Base-by-base conservation (phyloP, 2,888 invertebrate genomes). In the Apotomis turbidana region DNA sequence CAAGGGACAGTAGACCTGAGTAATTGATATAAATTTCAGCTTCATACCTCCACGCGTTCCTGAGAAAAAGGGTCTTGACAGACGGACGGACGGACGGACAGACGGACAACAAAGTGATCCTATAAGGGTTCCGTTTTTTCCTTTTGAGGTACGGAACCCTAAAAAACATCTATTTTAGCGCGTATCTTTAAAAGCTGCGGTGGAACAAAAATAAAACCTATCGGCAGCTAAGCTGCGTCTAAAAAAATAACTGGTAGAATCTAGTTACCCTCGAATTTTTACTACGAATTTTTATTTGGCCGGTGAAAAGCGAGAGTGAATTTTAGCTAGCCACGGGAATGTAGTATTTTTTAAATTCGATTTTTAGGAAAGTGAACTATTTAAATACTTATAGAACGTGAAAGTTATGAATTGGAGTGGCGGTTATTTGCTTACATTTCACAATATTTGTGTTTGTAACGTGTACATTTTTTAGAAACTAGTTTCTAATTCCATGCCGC, bases 211-310 rank as follows among this genome's bases (percentile, higher is more conserved):
- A 55, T 57, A 41, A 66, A 70, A 41, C 12, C 5, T 36, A 60
- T 51, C 15, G 38, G 15, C 13, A 10, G 49, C 67, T 71, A 61
- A 71, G 61, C 67, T 49, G 44, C 9, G 64, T 62, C 61, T 51
- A 70, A 70, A 70, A 66, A 62, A 44, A 61, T 55, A 69, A 54
- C 6, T 46, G 51, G 10, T 27, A 15, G 67, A 69, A 71, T 61
- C 15, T 41, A 27, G 44, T 49, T 70, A 49, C 46, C 67, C 54
- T 61, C 60, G 71, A 51, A 63, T 57, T 67, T 68, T n/a, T n/a
- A n/a, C n/a, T n/a, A 62, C 55, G 41, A 59, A 70, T 71, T 68
- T 71, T 68, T 71, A 67, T 71, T 71, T 68, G 67, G 12, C 46
- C 67, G 57, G n/a, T 12, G 27, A 67, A 58, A 57, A 68, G 57